Evolutionary conservation across 2,113 vertebrate genomes (phyloP).

Genomic region (Polypterus senegalus): DNA sequence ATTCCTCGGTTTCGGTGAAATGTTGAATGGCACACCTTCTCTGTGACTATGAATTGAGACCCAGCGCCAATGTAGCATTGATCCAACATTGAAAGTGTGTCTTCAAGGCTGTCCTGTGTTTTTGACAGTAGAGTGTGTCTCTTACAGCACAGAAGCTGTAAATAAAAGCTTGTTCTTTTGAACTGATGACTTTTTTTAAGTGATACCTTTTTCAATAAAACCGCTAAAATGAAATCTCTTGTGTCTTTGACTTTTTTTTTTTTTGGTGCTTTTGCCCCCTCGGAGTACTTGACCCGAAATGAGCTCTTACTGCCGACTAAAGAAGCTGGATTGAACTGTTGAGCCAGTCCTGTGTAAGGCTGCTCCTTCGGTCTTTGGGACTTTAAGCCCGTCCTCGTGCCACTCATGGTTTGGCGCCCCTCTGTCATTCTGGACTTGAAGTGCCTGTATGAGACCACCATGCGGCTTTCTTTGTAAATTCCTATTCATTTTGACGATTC

Average conservation of each 20-base stretch:
- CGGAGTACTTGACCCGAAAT: too few relatives aligned
- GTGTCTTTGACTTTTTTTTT: constrained; percentile 9
- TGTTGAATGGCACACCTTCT: constrained; percentile 62
- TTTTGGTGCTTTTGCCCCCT: too few relatives aligned
- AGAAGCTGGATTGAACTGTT: too few relatives aligned
- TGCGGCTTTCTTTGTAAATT: too few relatives aligned
- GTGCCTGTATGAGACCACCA: too few relatives aligned
- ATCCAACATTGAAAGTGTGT: constrained; percentile 70
- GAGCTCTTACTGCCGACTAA: too few relatives aligned
- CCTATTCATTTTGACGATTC: too few relatives aligned
- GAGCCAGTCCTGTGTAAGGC: too few relatives aligned
- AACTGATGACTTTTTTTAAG: constrained; percentile 41
- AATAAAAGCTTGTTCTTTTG: constrained; percentile 62
- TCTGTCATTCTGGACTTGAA: too few relatives aligned
- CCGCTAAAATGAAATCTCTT: constrained; percentile 35
- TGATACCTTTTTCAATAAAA: constrained; percentile 66
- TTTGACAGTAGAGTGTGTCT: constrained; percentile 39
- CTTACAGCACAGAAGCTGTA: constrained; percentile 57
- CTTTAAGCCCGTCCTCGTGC: too few relatives aligned
- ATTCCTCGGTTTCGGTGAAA: constrained; percentile 42
- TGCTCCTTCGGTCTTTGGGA: too few relatives aligned
- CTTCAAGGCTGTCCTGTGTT: constrained; percentile 62
- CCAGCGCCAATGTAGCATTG: constrained; percentile 70
- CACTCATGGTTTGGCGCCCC: too few relatives aligned
- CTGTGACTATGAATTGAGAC: constrained; percentile 62